Conservation (phyloP, 2,888 invertebrate species). For the Cantharis flavilabris region DNA sequence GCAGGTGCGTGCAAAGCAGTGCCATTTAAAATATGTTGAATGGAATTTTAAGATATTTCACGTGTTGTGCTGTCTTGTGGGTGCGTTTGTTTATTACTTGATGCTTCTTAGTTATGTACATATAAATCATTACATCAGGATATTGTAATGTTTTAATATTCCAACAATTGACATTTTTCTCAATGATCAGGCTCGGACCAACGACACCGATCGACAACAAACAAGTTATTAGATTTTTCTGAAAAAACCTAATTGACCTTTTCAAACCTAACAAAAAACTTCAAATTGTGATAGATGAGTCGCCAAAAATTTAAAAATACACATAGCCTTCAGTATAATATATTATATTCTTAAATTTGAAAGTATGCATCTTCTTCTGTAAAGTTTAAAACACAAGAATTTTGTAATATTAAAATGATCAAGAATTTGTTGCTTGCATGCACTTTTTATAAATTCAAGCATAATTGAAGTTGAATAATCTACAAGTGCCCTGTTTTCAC, state of each 20-base stretch:
- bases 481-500: not conserved
- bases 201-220: not conserved
- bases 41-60: not conserved
- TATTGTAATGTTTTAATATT: not conserved
- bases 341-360: not conserved
- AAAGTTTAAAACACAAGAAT: not conserved
- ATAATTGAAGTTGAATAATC: not conserved
- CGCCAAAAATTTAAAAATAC: not conserved
- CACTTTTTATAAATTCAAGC: not conserved
- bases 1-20: not conserved
- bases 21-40: not conserved
- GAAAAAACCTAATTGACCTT: too few species aligned
- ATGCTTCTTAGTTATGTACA: not conserved
- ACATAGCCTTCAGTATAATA: not conserved
- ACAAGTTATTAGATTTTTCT: not conserved
- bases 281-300: not conserved
- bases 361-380: not conserved
- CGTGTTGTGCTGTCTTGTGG: not conserved
- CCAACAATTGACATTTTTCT: not conserved
- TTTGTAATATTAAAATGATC: not conserved
- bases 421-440: not conserved
- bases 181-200: not conserved
- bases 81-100: not conserved
- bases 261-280: not conserved
- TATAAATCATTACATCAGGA: not conserved